Evolutionary conservation across 2,888 invertebrate species (phyloP).

Genomic region (Pterostichus madidus): DNA sequence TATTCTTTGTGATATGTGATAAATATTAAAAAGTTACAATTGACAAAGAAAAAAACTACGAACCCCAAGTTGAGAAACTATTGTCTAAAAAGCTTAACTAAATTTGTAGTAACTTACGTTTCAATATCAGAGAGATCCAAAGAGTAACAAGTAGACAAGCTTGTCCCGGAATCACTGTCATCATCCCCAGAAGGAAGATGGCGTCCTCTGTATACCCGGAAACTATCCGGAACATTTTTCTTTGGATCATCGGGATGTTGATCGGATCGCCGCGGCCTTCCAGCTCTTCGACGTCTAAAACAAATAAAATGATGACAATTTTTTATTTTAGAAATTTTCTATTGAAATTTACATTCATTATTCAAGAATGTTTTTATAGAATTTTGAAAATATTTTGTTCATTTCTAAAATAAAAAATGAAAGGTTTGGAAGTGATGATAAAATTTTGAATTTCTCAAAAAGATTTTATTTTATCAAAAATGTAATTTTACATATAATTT

Average conservation of each 20-base stretch:
- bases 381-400: not conserved
- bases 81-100: too few relatives aligned
- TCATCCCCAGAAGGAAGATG: conserved; percentile 75
- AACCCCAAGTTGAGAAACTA: too few relatives aligned
- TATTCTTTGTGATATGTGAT: too few relatives aligned
- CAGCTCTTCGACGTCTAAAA: conserved; percentile 68
- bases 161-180: conserved; percentile 75
- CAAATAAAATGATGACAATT: conserved; percentile 8
- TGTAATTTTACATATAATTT: conserved; percentile 19
- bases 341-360: conserved; percentile 1
- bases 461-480: conserved; percentile 53
- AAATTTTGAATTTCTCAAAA: conserved; percentile 51
- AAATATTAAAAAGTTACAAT: too few relatives aligned
- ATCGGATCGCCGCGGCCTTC: conserved; percentile 75
- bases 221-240: conserved; percentile 77
- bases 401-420: conserved; percentile 5
- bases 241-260: conserved; percentile 72
- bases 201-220: conserved; percentile 79
- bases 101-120: conserved; percentile 68
- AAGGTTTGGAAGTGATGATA: conserved; percentile 52
- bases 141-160: conserved; percentile 77
- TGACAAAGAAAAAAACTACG: too few relatives aligned
- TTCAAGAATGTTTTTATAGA: too few relatives aligned
- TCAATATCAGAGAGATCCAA: conserved; percentile 76
- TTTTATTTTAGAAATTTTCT: not conserved